These are phyloP conservation scores for Dusona sp. DNA, from an alignment of 2,888 invertebrate genomes.

Conservation along the genomic window DNA sequence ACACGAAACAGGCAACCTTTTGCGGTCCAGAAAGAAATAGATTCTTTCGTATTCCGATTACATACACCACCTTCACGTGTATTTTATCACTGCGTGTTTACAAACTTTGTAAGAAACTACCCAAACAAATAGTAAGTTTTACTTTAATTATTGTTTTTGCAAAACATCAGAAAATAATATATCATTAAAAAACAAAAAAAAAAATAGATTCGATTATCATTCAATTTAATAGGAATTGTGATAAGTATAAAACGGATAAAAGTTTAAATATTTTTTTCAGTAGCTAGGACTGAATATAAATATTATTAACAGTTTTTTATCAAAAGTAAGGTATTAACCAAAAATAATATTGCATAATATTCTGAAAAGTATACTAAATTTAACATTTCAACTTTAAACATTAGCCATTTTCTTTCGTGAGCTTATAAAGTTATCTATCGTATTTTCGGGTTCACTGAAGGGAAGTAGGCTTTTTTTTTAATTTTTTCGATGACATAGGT, in stretches of 20 bases:
- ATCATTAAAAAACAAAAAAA: too few species aligned
- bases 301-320: too few species aligned
- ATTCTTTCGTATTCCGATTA: slow-evolving; percentile 29
- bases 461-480: not conserved
- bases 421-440: not conserved
- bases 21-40: slow-evolving; percentile 32
- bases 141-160: too few species aligned
- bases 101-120: not conserved
- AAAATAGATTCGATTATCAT: too few species aligned
- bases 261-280: too few species aligned
- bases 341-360: too few species aligned
- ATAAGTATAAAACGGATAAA: too few species aligned
- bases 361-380: too few species aligned
- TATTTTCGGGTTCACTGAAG: not conserved
- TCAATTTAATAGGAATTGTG: too few species aligned
- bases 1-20: slow-evolving; percentile 14
- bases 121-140: not conserved
- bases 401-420: not conserved
- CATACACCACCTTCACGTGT: not conserved
- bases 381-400: not conserved
- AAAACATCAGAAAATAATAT: too few species aligned
- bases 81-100: not conserved
- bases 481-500: not conserved
- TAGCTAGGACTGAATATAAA: too few species aligned
- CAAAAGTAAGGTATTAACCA: too few species aligned